phyloP scores from a whole-genome alignment of 2,797 vertebrate genomes.

The Neosilurus hyrtlii region DNA sequence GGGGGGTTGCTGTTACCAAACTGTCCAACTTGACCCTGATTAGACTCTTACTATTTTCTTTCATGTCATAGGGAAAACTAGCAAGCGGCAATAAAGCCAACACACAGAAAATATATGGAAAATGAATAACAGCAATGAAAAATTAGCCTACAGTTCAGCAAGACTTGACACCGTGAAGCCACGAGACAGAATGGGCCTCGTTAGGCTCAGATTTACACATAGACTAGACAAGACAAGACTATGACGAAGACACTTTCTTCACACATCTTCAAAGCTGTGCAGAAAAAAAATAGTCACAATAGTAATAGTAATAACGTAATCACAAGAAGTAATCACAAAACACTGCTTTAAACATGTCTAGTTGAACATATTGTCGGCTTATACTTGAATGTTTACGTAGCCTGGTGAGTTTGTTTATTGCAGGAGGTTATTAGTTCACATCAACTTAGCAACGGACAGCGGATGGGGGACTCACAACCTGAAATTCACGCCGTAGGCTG shows the following conservation, averaged over 20 bases:
- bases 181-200: conserved; percentile 71
- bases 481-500: conserved; percentile 99
- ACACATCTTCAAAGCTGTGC: conserved; percentile 75
- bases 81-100: conserved; percentile 46
- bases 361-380: conserved; percentile 55
- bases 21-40: neutral
- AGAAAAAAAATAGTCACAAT: conserved; percentile 64
- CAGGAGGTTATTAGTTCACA: conserved; percentile 84
- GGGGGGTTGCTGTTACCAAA: neutral
- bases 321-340: conserved; percentile 39
- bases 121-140: conserved; percentile 68
- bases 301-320: conserved; percentile 1
- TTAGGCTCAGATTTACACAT: conserved; percentile 68
- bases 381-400: conserved; percentile 99
- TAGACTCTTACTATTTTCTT: neutral
- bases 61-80: neutral
- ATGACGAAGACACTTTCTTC: conserved; percentile 66
- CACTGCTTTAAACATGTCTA: conserved; percentile 29
- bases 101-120: conserved; percentile 63
- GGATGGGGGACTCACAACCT: conserved; percentile 94
- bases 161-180: conserved; percentile 72
- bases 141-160: conserved; percentile 41
- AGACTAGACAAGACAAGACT: conserved; percentile 79
- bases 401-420: conserved; percentile 75
- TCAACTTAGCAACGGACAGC: conserved; percentile 80